Evolutionary conservation across 2,888 invertebrate genomes (phyloP).

Genomic region (Imbricaverruca yamaguchii): DNA sequence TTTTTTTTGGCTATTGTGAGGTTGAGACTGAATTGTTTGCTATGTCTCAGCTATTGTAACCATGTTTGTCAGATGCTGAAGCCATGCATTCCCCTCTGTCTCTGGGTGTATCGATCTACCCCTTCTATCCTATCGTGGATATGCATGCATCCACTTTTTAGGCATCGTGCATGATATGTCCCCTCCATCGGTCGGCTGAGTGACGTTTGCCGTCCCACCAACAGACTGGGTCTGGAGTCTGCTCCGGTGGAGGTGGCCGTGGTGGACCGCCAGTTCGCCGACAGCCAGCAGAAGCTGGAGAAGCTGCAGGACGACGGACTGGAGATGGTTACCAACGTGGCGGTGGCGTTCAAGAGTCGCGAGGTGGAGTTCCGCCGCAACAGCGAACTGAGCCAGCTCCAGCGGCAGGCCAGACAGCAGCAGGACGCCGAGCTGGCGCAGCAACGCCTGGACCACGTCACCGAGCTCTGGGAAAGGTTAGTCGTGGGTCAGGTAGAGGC

Average conservation of each 20-base stretch:
- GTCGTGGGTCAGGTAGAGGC: too few relatives aligned
- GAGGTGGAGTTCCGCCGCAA: neutral
- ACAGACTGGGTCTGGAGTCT: neutral
- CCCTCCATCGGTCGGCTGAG: too few relatives aligned
- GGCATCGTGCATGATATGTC: too few relatives aligned
- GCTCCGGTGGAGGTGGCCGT: neutral
- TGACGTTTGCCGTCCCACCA: neutral
- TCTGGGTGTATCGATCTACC: too few relatives aligned
- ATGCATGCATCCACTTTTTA: too few relatives aligned
- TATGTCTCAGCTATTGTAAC: too few relatives aligned
- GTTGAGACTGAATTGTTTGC: too few relatives aligned
- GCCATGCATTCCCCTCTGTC: too few relatives aligned
- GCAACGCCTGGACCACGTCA: neutral
- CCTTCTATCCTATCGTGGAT: too few relatives aligned
- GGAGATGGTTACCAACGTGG: conserved; percentile 10
- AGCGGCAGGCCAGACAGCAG: neutral
- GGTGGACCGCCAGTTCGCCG: neutral
- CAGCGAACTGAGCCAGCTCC: neutral
- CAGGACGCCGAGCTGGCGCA: neutral
- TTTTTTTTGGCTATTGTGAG: too few relatives aligned
- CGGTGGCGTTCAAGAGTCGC: neutral
- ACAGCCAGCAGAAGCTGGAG: conserved; percentile 12
- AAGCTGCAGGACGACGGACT: conserved; percentile 11
- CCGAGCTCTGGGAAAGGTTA: conserved; percentile 12
- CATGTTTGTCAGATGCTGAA: too few relatives aligned